Conservation (phyloP, 2,113 vertebrate genomes). For the Azemiops feae region DNA sequence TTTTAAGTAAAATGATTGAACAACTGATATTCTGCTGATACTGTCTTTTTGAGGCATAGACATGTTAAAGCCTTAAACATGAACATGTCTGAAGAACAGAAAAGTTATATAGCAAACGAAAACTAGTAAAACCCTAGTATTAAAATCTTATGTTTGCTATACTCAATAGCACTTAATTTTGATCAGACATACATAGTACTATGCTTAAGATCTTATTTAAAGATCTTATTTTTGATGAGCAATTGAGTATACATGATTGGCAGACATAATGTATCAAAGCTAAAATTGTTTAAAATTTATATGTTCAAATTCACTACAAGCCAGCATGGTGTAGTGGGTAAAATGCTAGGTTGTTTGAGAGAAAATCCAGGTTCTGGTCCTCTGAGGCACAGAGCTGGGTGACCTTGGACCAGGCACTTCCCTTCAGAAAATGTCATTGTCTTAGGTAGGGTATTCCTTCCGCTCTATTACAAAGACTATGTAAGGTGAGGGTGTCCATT, state of each 20-base stretch:
- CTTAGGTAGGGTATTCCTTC: not conserved
- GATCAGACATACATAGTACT: not conserved
- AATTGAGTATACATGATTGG: not conserved
- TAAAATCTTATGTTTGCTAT: not conserved
- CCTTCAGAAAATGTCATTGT: not conserved
- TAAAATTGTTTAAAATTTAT: not conserved
- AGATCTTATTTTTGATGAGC: not conserved
- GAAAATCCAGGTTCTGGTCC: not conserved
- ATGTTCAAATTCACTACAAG: not conserved
- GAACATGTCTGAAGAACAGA: not conserved
- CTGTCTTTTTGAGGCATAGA: not conserved
- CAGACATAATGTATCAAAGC: not conserved
- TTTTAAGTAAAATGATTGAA: not conserved
- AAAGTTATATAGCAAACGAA: not conserved
- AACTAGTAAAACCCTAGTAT: not conserved
- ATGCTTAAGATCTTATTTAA: not conserved
- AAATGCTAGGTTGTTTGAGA: not conserved
- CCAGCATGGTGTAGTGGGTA: not conserved
- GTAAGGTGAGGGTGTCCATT: not conserved
- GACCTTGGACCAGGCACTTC: not conserved
- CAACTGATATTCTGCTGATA: not conserved
- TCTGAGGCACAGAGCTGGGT: not conserved
- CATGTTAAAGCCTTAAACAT: not conserved
- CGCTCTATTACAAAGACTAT: not conserved
- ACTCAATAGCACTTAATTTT: not conserved